Percentiles rank a stretch among this genome's conserved stretches.
Evolutionary conservation across 2,888 invertebrate species (phyloP).

Genomic region (Lepidochitona cinerea): DNA sequence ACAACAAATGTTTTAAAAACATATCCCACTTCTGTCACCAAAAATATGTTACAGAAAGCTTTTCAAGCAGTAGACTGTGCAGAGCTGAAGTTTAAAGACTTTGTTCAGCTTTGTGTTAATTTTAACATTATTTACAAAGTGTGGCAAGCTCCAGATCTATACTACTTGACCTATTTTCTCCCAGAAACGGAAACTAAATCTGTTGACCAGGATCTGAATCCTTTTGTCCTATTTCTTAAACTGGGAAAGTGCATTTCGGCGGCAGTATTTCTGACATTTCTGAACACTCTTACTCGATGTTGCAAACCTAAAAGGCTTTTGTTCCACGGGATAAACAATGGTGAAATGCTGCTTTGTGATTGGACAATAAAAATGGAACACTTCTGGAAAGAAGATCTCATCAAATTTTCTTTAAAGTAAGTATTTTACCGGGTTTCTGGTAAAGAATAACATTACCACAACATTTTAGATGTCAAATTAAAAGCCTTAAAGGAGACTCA

Average conservation of each 20-base stretch:
- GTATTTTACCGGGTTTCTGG: no score
- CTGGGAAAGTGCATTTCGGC: not conserved
- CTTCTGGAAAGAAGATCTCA: not conserved
- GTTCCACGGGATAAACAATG: not conserved
- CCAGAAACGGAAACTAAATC: not conserved
- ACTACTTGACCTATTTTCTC: not conserved
- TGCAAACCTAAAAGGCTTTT: not conserved
- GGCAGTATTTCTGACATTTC: not conserved
- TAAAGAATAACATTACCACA: no score
- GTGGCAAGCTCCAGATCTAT: not conserved
- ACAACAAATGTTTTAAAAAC: not conserved
- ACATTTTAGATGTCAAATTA: no score
- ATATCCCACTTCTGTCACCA: not conserved
- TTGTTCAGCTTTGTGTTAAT: not conserved
- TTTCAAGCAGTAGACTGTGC: not conserved
- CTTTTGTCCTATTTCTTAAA: not conserved
- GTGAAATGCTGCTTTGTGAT: not conserved
- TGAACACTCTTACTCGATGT: not conserved
- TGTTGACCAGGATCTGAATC: not conserved
- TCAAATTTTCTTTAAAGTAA: not conserved
- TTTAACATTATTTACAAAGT: not conserved
- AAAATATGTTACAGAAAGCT: not conserved
- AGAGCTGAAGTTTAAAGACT: not conserved
- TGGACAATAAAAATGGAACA: not conserved
- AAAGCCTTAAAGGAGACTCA: no score